Evolutionary conservation across 2,888 invertebrate species (phyloP), one percentile per base, ranked within the genome.

Genomic region (Troides aeacus): DNA sequence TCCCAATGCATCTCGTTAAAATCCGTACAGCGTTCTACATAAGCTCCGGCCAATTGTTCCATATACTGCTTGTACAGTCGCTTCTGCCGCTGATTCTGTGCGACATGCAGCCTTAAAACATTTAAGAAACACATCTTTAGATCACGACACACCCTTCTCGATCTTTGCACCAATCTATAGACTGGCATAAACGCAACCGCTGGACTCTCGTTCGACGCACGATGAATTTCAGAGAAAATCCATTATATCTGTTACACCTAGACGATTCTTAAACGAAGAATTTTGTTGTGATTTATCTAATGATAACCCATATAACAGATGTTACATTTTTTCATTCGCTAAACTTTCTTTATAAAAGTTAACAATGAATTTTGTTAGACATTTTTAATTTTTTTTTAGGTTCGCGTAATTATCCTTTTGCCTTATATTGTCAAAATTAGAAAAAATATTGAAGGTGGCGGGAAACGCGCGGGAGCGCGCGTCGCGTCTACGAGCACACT

Each of bases 91-190:
- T 93, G 93, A 69, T 84, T 90, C 73, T 94, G 93, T 21, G 91
- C 89, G 57, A 94, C 92, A 73, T 94, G 94, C 39, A 94, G 80
- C 10, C 93, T 89, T 59, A 94, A 76, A 62, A 94, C 90, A 81
- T 94, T 94, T 21, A 94, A 82, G 78, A 94, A 93, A 81, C 94
- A 94, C 94, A 94, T 94, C 78, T 86, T 90, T 57, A 62, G 24
- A 18, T 42, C 2, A n/a, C 39, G 10, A 46, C 58, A 63, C 63
- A 53, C 59, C 15, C 59, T 36, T 50, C 30, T 23, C 23, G 67
- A n/a, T 62, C 80, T 81, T 74, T 80, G 80, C 77, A 88, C 87
- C 75, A 88, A 78, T 75, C 84, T 80, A 75, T 87, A 87, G 71
- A 85, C 86, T 79, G 84, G 87, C 89, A 88, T 89, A 82, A 76